Percentiles rank a stretch among this genome's conserved stretches.
These are phyloP conservation scores for Sinopyrophorus schimmeli DNA, from an alignment of 2,888 invertebrate genomes.

Conservation along the genomic window DNA sequence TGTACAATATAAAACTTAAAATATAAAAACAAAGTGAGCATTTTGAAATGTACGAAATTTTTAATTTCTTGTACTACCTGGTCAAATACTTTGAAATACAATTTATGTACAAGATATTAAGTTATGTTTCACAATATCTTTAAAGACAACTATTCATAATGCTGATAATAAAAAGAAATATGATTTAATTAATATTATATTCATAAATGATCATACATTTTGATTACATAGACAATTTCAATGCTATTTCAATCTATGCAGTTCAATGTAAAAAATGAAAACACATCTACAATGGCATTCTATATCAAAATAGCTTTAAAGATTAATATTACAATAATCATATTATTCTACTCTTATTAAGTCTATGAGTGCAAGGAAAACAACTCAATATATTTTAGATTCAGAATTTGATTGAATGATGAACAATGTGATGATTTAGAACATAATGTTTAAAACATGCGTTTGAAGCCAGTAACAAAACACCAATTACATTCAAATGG, in stretches of 20 bases:
- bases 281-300: constrained; percentile 28
- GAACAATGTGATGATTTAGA: constrained; percentile 18
- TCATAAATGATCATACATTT: constrained; percentile 26
- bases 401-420: constrained; percentile 5
- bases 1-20: constrained; percentile 17
- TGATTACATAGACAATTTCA: constrained; percentile 26
- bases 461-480: constrained; percentile 23
- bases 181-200: constrained; percentile 25
- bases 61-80: constrained; percentile 16
- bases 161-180: constrained; percentile 14
- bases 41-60: constrained; percentile 8
- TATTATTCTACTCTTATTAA: constrained; percentile 31
- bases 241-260: constrained; percentile 20
- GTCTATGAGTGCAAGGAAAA: constrained; percentile 28
- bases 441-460: constrained; percentile 15
- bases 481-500: constrained; percentile 15
- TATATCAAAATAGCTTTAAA: constrained; percentile 31
- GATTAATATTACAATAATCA: constrained; percentile 23
- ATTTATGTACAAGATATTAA: constrained; percentile 27
- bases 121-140: constrained; percentile 16
- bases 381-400: constrained; percentile 9
- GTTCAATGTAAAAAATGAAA: constrained; percentile 22
- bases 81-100: constrained; percentile 1
- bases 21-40: constrained; percentile 1
- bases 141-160: not conserved